Evolutionary conservation across 2,113 vertebrate species (phyloP).

Genomic region (Camelus bactrianus): DNA sequence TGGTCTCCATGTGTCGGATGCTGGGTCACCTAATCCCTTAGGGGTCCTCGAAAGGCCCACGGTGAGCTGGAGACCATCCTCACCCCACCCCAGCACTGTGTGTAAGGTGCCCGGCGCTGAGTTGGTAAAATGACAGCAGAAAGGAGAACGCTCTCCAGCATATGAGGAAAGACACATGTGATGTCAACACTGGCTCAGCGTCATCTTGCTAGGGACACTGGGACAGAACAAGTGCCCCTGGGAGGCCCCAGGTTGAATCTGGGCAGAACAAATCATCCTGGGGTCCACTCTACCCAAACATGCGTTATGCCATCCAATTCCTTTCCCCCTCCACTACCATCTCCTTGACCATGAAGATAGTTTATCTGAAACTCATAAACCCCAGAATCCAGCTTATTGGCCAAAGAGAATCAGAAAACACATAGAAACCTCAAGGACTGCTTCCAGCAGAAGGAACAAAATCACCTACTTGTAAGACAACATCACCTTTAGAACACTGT

Average conservation of each 20-base stretch:
- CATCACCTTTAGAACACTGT: neutral
- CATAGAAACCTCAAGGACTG: neutral
- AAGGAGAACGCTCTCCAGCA: accelerated
- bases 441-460: neutral
- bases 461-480: neutral
- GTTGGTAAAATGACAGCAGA: neutral
- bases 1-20: neutral
- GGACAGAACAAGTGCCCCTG: accelerated
- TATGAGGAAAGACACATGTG: neutral
- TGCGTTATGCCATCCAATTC: neutral
- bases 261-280: neutral
- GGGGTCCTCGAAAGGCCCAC: neutral
- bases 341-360: neutral
- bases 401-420: neutral
- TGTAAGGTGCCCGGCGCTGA: neutral
- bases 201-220: neutral
- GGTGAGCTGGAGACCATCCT: neutral
- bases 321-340: neutral
- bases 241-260: neutral
- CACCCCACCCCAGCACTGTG: neutral
- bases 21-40: neutral
- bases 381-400: neutral
- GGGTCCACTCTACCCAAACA: neutral
- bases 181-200: neutral
- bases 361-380: neutral